Percentiles rank a stretch among this genome's conserved stretches.
These are phyloP conservation scores for Gymnorhina tibicen DNA, from an alignment of 2,113 vertebrate genomes.

Conservation along the genomic window DNA sequence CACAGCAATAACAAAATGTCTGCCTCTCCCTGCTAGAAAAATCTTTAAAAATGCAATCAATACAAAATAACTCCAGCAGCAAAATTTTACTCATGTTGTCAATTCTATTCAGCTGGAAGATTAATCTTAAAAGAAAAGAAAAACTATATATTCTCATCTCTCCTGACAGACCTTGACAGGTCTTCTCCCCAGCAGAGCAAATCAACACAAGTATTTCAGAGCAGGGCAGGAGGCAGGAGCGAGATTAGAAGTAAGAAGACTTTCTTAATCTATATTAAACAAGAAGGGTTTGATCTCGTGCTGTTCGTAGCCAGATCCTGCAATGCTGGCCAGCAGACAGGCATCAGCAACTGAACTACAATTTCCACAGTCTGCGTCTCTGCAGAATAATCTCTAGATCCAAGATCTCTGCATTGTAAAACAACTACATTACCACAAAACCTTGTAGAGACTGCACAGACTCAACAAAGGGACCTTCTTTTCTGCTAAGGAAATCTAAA, in stretches of 20 bases:
- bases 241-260: neutral
- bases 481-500: neutral
- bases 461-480: neutral
- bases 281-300: neutral
- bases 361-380: neutral
- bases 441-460: neutral
- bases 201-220: neutral
- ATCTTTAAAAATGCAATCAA: constrained; percentile 39
- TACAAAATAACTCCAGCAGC: constrained; percentile 4
- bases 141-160: neutral
- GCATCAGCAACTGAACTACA: neutral
- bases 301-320: neutral
- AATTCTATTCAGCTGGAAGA: neutral
- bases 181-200: neutral
- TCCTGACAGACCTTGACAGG: neutral
- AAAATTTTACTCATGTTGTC: neutral
- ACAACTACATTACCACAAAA: neutral
- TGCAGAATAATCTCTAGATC: neutral
- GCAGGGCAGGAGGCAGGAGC: neutral
- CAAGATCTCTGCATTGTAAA: neutral
- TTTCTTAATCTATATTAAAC: neutral
- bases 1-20: neutral
- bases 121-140: neutral
- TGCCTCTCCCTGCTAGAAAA: constrained; percentile 5
- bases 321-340: neutral